A percentile compares a stretch with the other conserved stretches of the same genome.
phyloP scores from a whole-genome alignment of 2,113 vertebrate species.

The Pardalotus punctatus region DNA sequence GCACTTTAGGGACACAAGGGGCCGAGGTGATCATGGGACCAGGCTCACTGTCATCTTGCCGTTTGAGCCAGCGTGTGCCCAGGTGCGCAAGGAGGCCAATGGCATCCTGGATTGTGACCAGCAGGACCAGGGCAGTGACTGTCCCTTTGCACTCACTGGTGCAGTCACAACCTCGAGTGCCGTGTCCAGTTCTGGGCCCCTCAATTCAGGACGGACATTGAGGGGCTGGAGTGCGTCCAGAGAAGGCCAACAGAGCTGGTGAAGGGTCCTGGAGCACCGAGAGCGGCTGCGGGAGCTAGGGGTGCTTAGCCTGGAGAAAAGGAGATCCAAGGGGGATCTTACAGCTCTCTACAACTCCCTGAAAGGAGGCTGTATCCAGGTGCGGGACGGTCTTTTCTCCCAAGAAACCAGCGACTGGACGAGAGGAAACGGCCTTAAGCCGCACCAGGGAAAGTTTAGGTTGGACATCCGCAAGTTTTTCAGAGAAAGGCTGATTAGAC shows the following conservation, averaged over 20 bases:
- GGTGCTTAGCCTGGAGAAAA: neutral
- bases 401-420: neutral
- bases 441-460: neutral
- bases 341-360: neutral
- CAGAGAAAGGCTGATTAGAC: neutral
- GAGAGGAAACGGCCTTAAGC: neutral
- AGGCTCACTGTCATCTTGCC: neutral
- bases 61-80: neutral
- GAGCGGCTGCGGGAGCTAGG: neutral
- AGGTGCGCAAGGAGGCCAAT: neutral
- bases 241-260: neutral
- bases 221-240: neutral
- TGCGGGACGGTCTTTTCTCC: neutral
- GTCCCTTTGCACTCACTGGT: neutral
- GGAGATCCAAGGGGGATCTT: neutral
- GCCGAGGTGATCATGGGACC: fast-evolving
- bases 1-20: neutral
- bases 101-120: neutral
- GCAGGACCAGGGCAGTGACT: neutral
- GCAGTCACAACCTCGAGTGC: neutral
- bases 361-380: neutral
- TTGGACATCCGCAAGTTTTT: neutral
- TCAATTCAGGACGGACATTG: neutral
- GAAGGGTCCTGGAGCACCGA: neutral
- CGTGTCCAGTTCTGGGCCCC: neutral